Percentiles rank a stretch among this genome's conserved stretches.
Conservation (phyloP, 2,888 invertebrate genomes). For the Perizoma affinitatum region DNA sequence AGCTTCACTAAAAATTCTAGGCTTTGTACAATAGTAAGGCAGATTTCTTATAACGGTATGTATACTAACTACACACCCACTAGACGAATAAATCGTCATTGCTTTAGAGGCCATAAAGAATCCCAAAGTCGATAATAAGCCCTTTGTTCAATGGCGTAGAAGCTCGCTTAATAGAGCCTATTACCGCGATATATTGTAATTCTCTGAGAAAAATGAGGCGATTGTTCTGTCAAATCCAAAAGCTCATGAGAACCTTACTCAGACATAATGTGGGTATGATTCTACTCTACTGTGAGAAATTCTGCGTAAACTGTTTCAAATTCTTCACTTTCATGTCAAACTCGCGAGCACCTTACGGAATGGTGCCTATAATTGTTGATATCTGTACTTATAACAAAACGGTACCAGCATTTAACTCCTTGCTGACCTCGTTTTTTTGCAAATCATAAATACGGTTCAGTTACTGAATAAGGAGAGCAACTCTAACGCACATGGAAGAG, state of each 20-base stretch:
- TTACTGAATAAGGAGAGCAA: conserved; percentile 43
- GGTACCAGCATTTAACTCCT: conserved; percentile 43
- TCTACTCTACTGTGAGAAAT: conserved; percentile 59
- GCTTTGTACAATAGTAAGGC: no score
- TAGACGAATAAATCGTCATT: no score
- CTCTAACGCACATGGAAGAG: conserved; percentile 41
- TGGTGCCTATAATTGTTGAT: conserved; percentile 36
- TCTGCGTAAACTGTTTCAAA: conserved; percentile 47
- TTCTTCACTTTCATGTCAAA: conserved; percentile 37
- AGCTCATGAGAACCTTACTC: conserved; percentile 63
- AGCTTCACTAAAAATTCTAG: no score
- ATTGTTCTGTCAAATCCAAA: conserved; percentile 68
- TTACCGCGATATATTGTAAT: conserved; percentile 61
- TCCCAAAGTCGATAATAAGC: conserved; percentile 34
- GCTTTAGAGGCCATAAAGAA: conserved; percentile 27
- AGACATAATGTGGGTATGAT: conserved; percentile 44
- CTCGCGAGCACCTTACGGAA: conserved; percentile 36
- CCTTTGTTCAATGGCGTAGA: conserved; percentile 45
- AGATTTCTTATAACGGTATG: no score
- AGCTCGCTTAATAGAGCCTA: conserved; percentile 52
- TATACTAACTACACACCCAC: no score
- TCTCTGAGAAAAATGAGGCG: conserved; percentile 67
- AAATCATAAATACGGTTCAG: conserved; percentile 34
- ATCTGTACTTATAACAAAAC: conserved; percentile 41
- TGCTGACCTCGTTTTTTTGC: conserved; percentile 46